These are phyloP conservation scores for Athripsodes cinereus DNA, from an alignment of 2,888 invertebrate species.

Conservation along the genomic window DNA sequence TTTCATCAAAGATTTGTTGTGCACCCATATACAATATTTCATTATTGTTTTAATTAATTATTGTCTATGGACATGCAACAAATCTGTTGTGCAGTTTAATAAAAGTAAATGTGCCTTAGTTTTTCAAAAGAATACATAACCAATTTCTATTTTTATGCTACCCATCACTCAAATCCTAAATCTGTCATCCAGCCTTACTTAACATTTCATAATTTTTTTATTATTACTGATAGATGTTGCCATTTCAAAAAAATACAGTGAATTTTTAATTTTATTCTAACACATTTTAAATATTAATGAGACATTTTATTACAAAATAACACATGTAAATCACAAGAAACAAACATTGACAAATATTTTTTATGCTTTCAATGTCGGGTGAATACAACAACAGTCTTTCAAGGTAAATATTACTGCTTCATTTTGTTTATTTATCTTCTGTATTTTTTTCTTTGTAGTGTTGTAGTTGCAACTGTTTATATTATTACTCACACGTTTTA, in stretches of 20 bases:
- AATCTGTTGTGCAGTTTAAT: too few relatives aligned
- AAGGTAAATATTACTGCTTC: conserved; percentile 31
- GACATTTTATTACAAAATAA: not conserved
- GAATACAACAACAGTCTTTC: conserved; percentile 31
- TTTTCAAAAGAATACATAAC: too few relatives aligned
- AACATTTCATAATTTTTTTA: not conserved
- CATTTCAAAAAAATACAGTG: too few relatives aligned
- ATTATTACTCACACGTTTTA: too few relatives aligned
- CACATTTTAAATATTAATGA: not conserved
- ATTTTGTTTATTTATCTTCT: conserved; percentile 24
- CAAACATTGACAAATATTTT: conserved; percentile 26
- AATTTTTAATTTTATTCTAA: too few relatives aligned
- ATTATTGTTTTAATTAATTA: too few relatives aligned
- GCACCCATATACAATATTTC: too few relatives aligned
- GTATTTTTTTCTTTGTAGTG: not conserved
- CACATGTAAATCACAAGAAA: not conserved
- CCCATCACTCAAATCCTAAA: too few relatives aligned
- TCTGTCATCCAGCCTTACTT: not conserved
- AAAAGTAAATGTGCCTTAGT: too few relatives aligned
- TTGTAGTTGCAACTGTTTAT: not conserved
- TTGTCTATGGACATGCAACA: too few relatives aligned
- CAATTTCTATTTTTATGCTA: too few relatives aligned
- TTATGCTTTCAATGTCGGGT: conserved; percentile 28
- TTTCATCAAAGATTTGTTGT: too few relatives aligned
- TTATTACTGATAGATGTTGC: not conserved